Percentiles rank a stretch among this genome's conserved stretches.
Evolutionary conservation across 2,888 invertebrate genomes (phyloP).

Genomic region (Meiosimyza decipiens): DNA sequence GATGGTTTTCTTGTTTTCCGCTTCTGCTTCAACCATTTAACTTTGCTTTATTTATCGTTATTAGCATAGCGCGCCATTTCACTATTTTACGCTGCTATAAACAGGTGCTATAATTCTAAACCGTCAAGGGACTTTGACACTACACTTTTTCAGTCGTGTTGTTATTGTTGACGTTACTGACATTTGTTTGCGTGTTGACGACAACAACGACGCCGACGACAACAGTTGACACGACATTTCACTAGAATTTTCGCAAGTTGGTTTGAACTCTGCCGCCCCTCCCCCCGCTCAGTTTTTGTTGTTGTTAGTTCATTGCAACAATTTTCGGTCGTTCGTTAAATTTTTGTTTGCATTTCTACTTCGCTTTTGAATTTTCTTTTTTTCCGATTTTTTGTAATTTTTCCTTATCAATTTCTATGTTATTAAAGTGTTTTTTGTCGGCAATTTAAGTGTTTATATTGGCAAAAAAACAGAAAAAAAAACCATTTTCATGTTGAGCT

Average conservation of each 20-base stretch:
- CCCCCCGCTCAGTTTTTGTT: conserved; percentile 38
- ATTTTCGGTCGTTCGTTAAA: neutral
- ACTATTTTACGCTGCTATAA: conserved; percentile 5
- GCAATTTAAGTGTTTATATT: conserved; percentile 25
- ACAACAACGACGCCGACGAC: too few species aligned
- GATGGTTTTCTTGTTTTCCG: too few species aligned
- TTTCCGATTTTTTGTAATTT: conserved; percentile 31
- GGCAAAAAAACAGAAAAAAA: neutral
- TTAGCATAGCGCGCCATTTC: conserved; percentile 1
- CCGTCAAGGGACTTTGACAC: conserved; percentile 28
- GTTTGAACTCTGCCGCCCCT: too few species aligned
- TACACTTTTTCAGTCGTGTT: neutral
- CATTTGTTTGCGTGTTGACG: neutral
- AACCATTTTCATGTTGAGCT: too few species aligned
- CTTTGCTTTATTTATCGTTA: conserved; percentile 8
- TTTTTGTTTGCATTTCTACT: conserved; percentile 3
- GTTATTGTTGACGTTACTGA: neutral
- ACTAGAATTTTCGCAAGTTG: too few species aligned
- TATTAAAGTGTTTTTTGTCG: conserved; percentile 20
- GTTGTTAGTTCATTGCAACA: conserved; percentile 51
- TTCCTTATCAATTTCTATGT: conserved; percentile 23
- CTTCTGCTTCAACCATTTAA: conserved; percentile 7
- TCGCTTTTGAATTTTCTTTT: conserved; percentile 5
- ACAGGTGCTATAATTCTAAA: conserved; percentile 22
- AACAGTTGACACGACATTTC: neutral